Evolutionary conservation across 2,113 vertebrate species (phyloP).

Genomic region (Erinaceus europaeus): DNA sequence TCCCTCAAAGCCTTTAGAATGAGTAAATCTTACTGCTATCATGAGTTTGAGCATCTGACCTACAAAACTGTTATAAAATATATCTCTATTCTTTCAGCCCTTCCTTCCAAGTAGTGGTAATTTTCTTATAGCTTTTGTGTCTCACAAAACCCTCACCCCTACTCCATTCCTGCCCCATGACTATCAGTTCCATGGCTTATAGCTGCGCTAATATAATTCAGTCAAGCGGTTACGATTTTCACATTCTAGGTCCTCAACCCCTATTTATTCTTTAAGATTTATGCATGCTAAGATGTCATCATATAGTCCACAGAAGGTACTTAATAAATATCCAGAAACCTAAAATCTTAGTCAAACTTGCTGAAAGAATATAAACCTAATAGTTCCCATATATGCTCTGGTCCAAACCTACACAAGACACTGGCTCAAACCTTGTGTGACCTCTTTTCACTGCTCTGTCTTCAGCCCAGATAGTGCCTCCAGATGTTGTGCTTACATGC

Average conservation of each 20-base stretch:
- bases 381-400: neutral
- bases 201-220: rapidly evolving
- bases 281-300: neutral
- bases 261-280: neutral
- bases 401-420: neutral
- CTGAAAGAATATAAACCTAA: neutral
- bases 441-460: rapidly evolving
- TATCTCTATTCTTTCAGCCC: neutral
- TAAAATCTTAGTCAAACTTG: neutral
- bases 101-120: neutral
- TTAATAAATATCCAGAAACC: neutral
- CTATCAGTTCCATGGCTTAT: too few species aligned
- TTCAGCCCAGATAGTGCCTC: rapidly evolving
- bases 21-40: neutral
- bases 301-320: neutral
- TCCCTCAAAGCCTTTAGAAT: neutral
- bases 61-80: neutral
- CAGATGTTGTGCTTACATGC: slow-evolving; percentile 20
- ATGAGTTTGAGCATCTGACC: neutral
- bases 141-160: too few species aligned
- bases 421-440: neutral
- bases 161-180: neutral
- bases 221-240: neutral
- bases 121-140: too few species aligned
- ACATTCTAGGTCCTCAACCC: neutral